These are phyloP conservation scores for Anthopleura xanthogrammica DNA, from an alignment of 92 coral and sea anemone genomes.

Conservation along the genomic window DNA sequence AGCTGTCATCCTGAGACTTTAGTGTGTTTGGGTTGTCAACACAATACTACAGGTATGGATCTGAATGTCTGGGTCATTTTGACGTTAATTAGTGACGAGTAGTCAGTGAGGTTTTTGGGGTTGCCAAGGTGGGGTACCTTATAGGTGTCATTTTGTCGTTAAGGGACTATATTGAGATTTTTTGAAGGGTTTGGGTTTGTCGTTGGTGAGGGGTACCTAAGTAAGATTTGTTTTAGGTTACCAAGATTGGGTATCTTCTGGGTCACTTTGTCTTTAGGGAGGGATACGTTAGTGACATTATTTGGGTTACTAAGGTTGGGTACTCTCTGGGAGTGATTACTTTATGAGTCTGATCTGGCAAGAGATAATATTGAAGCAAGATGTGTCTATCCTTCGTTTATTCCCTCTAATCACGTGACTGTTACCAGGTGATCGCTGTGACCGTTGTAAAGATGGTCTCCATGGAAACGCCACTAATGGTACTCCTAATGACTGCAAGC, in stretches of 20 bases:
- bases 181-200: too few relatives aligned
- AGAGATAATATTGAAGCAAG: neutral
- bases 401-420: neutral
- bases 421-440: slow-evolving; percentile 82
- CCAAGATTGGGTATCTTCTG: neutral
- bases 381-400: too few relatives aligned
- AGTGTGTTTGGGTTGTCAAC: slow-evolving; percentile 74
- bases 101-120: neutral
- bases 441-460: slow-evolving; percentile 81
- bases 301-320: neutral
- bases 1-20: slow-evolving; percentile 85
- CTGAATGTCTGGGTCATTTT: too few relatives aligned
- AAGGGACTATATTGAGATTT: too few relatives aligned
- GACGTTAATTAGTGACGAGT: too few relatives aligned
- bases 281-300: neutral
- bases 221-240: too few relatives aligned
- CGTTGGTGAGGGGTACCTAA: too few relatives aligned
- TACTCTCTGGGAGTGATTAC: neutral
- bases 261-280: neutral
- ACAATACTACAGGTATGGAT: slow-evolving; percentile 85
- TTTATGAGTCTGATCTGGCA: neutral
- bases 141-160: too few relatives aligned
- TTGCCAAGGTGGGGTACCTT: neutral
- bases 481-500: slow-evolving; percentile 61
- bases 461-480: slow-evolving; percentile 86